Base-by-base conservation (phyloP, 2,797 vertebrate genomes). In the Anniella stebbinsi region DNA sequence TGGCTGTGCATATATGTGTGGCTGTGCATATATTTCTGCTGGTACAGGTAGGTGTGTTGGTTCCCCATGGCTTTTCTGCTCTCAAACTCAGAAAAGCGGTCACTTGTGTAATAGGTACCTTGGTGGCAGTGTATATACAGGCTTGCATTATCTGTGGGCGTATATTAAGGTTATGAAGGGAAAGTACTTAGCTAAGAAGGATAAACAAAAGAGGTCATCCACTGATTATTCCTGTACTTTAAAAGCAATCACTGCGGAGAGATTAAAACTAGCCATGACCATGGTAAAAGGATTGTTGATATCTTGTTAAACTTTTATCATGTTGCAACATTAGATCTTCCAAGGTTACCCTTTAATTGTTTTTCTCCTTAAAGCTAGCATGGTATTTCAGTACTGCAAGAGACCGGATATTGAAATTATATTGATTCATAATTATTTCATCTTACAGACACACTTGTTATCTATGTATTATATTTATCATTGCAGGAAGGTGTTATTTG, bases 241-340 rank as follows among this genome's bases (percentile, higher is more conserved):
- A 89, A 85, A 90, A 86, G 88, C 82, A 90, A 90, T 86, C 83
- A 86, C 48, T 86, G 82, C 38, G 38, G 54, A 60, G 83, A 80
- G 83, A 70, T 90, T 90, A 90, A 70, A 85, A 80, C 83, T 86
- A 80, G 72, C 88, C 76, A 73, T 83, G 45, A 84, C 54, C 81
- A 15, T 76, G 77, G 87, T 89, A 84, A 89, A 84, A 81, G 63
- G 88, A 89, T 89, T 89, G 84, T 25, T 77, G 38, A 60, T 91
- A 82, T 87, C 86, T 87, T 57, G 85, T 87, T 88, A 80, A 51
- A 88, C 48, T 87, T 80, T 78, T 83, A 84, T 91, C 45, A 36
- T 72, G 80, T 70, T 60, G 25, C 63, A 87, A n/a, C 36, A 77
- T 84, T 91, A 57, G 48, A 69, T 77, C 87, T 84, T 78, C 38